Base-by-base conservation (phyloP, 1,140 invertebrate genomes). In the Saxidomus purpurata region DNA sequence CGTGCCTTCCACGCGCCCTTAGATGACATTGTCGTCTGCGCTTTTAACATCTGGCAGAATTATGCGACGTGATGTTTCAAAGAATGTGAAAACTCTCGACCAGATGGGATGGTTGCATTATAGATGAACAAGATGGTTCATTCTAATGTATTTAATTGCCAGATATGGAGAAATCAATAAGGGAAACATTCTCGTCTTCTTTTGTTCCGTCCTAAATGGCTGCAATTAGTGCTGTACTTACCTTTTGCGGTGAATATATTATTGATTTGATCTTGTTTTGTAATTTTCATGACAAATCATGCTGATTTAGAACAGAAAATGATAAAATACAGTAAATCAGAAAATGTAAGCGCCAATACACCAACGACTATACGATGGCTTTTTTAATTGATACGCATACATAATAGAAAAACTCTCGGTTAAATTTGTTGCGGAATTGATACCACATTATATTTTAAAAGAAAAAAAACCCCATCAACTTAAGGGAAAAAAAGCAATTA, bases 21-120 rank as follows among this genome's bases (percentile, higher is more conserved):
- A 79, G 47, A 79, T 59, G 76, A 79, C 76, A 59, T 49, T 79
- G 76, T 79, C 76, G 76, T 79, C 76, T 79, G 76, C 49, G 49
- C 28, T 79, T 49, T 79, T 79, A 79, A 79, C 76, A 79, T 79
- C 76, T 79, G 76, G 76, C 76, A 79, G 76, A 79, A 52, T 79
- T 79, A 79, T 79, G 76, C 55, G 76, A 79, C 47, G 76, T 52
- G 49, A 19, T 79, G 76, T 52, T 79, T 79, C 76, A 79, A 79
- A 79, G 76, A 79, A 79, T 79, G 76, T 79, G 43, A 55, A 79
- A 52, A 79, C 49, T 79, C 28, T 34, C 47, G 49, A 38, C 76
- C 76, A 79, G 76, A 79, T 79, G 76, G 76, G 76, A 17, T 49
- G 76, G 47, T 55, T 79, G 76, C 76, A 49, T 79, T 79, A 79